Conservation (phyloP, 2,113 vertebrate genomes). For the Equus quagga region DNA sequence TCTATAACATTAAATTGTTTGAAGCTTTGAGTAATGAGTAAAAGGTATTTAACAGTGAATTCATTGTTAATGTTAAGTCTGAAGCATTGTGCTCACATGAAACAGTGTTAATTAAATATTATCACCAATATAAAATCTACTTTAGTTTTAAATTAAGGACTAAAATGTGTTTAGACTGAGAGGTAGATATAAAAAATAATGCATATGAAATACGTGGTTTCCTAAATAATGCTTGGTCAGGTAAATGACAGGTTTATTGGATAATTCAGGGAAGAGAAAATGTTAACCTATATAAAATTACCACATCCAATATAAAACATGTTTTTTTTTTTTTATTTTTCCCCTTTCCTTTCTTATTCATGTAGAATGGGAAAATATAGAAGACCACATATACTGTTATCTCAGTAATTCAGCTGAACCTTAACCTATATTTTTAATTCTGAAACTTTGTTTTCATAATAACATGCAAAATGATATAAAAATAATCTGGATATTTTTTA, state of each 20-base stretch:
- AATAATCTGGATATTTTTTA: neutral
- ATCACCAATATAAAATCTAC: neutral
- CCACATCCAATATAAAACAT: neutral
- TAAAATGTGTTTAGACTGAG: neutral
- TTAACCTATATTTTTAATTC: neutral
- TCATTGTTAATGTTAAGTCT: neutral
- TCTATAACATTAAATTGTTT: slow-evolving; percentile 22
- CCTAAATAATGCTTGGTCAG: neutral
- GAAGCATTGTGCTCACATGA: neutral
- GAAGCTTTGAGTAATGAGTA: neutral
- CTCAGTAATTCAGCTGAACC: neutral
- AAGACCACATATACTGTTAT: neutral
- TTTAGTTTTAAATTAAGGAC: neutral
- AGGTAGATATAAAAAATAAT: neutral
- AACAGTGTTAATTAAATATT: neutral
- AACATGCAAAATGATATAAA: neutral
- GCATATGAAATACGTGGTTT: neutral
- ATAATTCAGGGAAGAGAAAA: neutral
- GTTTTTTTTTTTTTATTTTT: neutral
- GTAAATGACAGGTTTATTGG: neutral
- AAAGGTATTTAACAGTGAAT: neutral
- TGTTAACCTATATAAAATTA: neutral
- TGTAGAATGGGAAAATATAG: neutral
- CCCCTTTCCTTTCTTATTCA: neutral
- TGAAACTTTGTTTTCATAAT: neutral